Evolutionary conservation across 2,888 invertebrate genomes (phyloP), one percentile per base, ranked within the genome.

Genomic region (Aspidiotus destructor): DNA sequence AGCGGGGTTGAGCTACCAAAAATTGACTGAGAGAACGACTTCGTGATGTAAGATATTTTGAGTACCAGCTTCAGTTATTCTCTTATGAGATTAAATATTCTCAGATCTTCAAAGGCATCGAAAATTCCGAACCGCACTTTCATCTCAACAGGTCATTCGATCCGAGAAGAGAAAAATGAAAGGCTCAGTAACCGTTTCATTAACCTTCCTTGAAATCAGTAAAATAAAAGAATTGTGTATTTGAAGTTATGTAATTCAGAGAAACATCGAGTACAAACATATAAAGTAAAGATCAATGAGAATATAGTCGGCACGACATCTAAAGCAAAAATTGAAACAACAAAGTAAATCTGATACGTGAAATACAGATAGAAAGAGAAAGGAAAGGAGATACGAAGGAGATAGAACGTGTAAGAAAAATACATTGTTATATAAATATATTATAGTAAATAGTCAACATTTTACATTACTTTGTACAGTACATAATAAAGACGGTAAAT

Each of bases 301-400:
- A 65, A 65, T 65, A 65, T 65, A 65, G 44, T 65, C 65, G 54
- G 65, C 65, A 65, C 62, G 52, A 62, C 65, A 65, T 65, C 65
- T 65, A 65, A 65, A 65, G 65, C 65, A 41, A 55, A 65, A 63
- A 54, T 57, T 65, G 57, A 65, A 65, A 57, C 65, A 41, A 55
- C 55, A 63, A 54, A 63, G 54, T 54, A 65, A 63, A 9, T 28
- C 10, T 57, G 40, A 55, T 42, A 55, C 44, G 41, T 17, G 44
- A 44, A 55, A 28, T 40, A 28, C 13, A 58, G 57, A 54, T 53
- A 65, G 57, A 65, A 65, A 42, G 55, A 65, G 13, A 42, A 44
- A 44, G 41, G 41, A 42, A 15, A 65, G 57, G 55, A 65, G 55
- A 65, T 15, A 63, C 53, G 65, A 65, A 57, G 57, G 16, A 65